Percentiles rank a stretch among this genome's conserved stretches.
phyloP scores from a whole-genome alignment of 2,113 vertebrate species.

The Rousettus leschenaultii region DNA sequence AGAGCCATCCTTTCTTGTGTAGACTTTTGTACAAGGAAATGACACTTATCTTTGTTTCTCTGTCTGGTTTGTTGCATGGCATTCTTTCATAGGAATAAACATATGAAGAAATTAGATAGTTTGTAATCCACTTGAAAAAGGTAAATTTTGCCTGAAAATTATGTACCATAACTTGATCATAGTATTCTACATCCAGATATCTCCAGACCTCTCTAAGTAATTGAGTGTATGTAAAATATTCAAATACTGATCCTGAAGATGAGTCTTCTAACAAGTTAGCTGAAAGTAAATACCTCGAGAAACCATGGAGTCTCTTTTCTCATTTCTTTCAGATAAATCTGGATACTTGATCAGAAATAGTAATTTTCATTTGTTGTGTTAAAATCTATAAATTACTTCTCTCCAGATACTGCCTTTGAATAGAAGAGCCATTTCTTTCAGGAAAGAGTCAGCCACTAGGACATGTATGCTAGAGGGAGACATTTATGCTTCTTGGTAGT shows the following conservation, averaged over 20 bases:
- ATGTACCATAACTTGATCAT: not conserved
- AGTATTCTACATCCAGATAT: not conserved
- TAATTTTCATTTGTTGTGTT: not conserved
- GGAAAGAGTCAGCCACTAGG: not conserved
- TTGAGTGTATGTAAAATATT: not conserved
- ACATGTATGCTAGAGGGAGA: not conserved
- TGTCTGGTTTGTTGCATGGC: not conserved
- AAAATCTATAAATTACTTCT: not conserved
- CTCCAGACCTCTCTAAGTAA: not conserved
- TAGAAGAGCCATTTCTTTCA: not conserved
- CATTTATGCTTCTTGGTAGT: not conserved
- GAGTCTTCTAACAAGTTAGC: not conserved
- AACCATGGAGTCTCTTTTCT: not conserved
- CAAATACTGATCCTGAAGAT: not conserved
- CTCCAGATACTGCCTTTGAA: not conserved
- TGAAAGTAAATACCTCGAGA: not conserved
- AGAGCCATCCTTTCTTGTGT: not conserved
- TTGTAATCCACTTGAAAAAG: not conserved
- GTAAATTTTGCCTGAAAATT: not conserved
- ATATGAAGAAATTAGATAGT: not conserved
- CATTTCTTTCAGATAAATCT: not conserved
- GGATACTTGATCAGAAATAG: not conserved
- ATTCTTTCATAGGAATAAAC: not conserved
- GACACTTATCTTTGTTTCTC: not conserved
- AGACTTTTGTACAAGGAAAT: slow-evolving; percentile 36